Base-by-base conservation (phyloP, 64 coral and sea anemone species). In the Platygyra sinensis region DNA sequence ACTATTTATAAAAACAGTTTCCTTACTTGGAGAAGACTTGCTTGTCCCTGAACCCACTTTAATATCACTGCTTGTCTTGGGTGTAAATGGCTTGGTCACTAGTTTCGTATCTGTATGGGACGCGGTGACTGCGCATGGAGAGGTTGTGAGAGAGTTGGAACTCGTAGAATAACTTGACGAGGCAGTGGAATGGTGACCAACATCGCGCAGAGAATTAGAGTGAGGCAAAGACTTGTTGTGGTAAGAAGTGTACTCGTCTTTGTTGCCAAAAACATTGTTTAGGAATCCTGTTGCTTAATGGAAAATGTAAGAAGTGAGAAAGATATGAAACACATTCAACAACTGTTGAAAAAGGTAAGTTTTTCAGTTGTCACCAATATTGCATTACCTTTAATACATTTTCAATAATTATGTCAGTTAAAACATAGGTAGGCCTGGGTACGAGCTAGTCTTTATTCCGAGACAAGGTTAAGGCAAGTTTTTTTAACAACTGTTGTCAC, bases 11-110 rank as follows among this genome's bases (percentile, higher is more conserved):
- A n/a, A n/a, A n/a, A n/a, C n/a, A n/a, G n/a, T n/a, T n/a, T n/a
- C n/a, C n/a, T n/a, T n/a, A n/a, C n/a, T n/a, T n/a, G n/a, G n/a
- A n/a, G n/a, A n/a, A n/a, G n/a, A n/a, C n/a, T n/a, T n/a, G n/a
- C n/a, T n/a, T n/a, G n/a, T n/a, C n/a, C n/a, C n/a, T n/a, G n/a
- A n/a, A n/a, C 96, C 96, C 10, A 90, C 0, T 33, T 83, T 62
- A 59, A 98, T 86, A 1, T 98, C 92, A 3, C 60, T 13, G 42
- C 86, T 17, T 51, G 72, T 61, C 1, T 0, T 63, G 5, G 96
- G 90, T 15, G 57, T 85, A 76, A 94, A 98, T 16, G 93, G 96
- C 5, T 78, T 89, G 27, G 63, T 77, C 42, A 63, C 25, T 0
- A 87, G 19, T 83, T 83, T 83, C 1, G 32, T 13, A 39, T 15